Conservation (phyloP, 2,113 vertebrate species). For the Xenopus borealis region DNA sequence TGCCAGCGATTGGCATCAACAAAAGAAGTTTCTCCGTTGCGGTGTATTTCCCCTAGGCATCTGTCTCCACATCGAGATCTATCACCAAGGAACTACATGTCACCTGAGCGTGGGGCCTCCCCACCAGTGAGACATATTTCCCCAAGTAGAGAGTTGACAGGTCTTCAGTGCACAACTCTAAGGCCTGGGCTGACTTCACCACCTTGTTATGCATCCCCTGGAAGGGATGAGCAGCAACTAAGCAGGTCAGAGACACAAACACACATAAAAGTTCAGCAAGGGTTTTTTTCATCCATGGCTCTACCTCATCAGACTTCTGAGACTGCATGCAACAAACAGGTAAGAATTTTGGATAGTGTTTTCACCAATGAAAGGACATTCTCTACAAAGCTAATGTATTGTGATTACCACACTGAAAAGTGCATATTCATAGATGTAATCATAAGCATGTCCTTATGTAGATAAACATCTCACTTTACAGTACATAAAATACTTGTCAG, state of each 20-base stretch:
- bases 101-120: conserved; percentile 64
- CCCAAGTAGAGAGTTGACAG: conserved; percentile 61
- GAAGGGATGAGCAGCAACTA: conserved; percentile 62
- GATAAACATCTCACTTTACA: conserved; percentile 46
- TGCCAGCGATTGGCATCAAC: conserved; percentile 64
- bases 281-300: conserved; percentile 60
- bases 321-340: conserved; percentile 63
- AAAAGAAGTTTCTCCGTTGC: conserved; percentile 57
- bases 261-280: conserved; percentile 58
- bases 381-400: too few species aligned
- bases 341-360: conserved; percentile 49
- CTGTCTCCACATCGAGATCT: conserved; percentile 75
- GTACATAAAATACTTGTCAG: conserved; percentile 49
- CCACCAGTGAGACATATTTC: conserved; percentile 63
- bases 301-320: conserved; percentile 77
- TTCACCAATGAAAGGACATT: too few species aligned
- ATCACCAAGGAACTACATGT: conserved; percentile 52
- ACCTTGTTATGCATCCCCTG: conserved; percentile 57
- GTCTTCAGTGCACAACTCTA: conserved; percentile 64
- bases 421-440: too few species aligned
- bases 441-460: too few species aligned
- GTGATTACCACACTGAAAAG: too few species aligned
- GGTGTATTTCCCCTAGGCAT: conserved; percentile 72
- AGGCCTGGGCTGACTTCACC: conserved; percentile 59
- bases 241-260: conserved; percentile 56